These are phyloP conservation scores for Leptosomus discolor DNA, from an alignment of 2,113 vertebrate genomes.

Conservation along the genomic window DNA sequence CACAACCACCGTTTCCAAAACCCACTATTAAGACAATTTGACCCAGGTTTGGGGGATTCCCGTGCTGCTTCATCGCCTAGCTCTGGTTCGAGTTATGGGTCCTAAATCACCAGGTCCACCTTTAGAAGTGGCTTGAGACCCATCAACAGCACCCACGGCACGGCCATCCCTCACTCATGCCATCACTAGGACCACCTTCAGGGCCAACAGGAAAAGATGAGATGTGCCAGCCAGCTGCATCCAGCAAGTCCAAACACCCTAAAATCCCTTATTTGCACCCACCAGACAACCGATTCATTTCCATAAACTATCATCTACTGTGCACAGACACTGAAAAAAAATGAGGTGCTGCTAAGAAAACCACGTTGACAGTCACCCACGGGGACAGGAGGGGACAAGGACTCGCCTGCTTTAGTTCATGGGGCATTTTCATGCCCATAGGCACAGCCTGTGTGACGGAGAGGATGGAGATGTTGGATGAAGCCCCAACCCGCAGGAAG, in stretches of 20 bases:
- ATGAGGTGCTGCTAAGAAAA: not conserved
- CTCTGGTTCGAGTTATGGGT: not conserved
- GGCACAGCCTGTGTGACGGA: constrained; percentile 41
- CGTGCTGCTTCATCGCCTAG: not conserved
- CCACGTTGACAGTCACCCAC: not conserved
- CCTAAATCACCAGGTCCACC: not conserved
- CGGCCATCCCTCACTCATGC: not conserved
- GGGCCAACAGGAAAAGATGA: not conserved
- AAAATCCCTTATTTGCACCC: not conserved
- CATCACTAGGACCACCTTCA: not conserved
- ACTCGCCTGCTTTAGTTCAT: constrained; percentile 46
- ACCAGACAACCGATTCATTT: fast-evolving
- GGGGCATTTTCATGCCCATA: constrained; percentile 63
- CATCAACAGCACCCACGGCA: fast-evolving
- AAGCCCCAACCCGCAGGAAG: not conserved
- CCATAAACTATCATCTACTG: not conserved
- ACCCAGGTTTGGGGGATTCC: not conserved
- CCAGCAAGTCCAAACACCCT: not conserved
- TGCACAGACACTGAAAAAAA: not conserved
- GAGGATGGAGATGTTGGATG: constrained; percentile 38
- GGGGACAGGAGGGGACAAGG: not conserved
- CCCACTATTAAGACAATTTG: not conserved
- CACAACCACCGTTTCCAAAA: not conserved
- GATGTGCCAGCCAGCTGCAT: not conserved
- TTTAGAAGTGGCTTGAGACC: not conserved